phyloP scores from a whole-genome alignment of 2,797 vertebrate species.

The Dallia pectoralis region DNA sequence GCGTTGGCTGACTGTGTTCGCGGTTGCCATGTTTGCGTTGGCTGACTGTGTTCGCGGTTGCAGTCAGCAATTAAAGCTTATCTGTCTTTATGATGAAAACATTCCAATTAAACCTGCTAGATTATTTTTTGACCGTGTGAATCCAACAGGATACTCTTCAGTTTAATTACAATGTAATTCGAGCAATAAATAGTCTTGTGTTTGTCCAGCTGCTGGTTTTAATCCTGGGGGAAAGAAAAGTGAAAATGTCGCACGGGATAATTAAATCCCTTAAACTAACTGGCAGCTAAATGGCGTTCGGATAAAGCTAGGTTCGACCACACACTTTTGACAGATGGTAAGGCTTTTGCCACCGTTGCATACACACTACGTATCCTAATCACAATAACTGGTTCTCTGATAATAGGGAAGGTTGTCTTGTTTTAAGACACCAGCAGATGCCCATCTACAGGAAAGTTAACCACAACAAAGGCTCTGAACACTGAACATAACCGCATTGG shows the following conservation, averaged over 20 bases:
- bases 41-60: no score
- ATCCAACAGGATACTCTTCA: constrained; percentile 10
- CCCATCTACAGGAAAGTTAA: not conserved
- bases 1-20: constrained; percentile 25
- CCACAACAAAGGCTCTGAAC: constrained; percentile 14
- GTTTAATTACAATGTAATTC: constrained; percentile 29
- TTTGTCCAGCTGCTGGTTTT: no score
- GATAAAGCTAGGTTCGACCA: constrained; percentile 26
- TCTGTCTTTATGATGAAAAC: constrained; percentile 12
- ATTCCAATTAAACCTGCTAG: not conserved
- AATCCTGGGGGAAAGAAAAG: no score
- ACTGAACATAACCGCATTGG: constrained; percentile 24
- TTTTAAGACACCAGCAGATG: not conserved
- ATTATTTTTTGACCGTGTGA: constrained; percentile 19
- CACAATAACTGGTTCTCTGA: not conserved
- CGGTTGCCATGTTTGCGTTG: constrained; percentile 45
- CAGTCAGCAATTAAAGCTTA: constrained; percentile 41
- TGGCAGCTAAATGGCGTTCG: constrained; percentile 19
- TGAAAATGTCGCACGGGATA: no score
- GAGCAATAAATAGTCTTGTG: no score
- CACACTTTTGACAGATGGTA: constrained; percentile 25
- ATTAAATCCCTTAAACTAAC: no score
- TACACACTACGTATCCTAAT: not conserved
- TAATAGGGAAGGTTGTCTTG: not conserved
- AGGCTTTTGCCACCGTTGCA: constrained; percentile 17